Conservation (phyloP, 1,140 invertebrate genomes). For the Hyles euphorbiae region DNA sequence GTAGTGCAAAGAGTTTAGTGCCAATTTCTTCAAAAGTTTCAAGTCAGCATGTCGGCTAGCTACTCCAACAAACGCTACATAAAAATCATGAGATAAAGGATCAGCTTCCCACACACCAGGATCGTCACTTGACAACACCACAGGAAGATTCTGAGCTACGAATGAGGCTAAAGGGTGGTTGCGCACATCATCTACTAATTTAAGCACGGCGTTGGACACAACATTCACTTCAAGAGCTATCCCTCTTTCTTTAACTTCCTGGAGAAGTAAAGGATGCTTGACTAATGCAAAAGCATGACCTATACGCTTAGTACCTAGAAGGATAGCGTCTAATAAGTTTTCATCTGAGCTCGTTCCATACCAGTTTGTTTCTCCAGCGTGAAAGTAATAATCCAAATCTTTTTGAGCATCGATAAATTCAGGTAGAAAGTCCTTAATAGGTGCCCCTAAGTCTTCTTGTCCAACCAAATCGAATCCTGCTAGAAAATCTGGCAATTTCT, state of each 20-base stretch:
- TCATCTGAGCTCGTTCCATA: conserved; percentile 79
- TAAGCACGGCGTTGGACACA: conserved; percentile 86
- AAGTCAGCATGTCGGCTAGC: conserved; percentile 83
- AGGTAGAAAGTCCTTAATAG: conserved; percentile 78
- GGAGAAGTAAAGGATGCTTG: conserved; percentile 84
- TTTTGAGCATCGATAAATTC: conserved; percentile 71
- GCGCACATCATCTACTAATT: conserved; percentile 83
- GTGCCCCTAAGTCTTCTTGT: conserved; percentile 81
- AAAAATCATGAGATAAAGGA: conserved; percentile 87
- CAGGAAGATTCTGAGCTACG: conserved; percentile 78
- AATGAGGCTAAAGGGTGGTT: conserved; percentile 86
- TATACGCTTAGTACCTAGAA: conserved; percentile 83
- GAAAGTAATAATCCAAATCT: conserved; percentile 83
- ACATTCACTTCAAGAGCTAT: conserved; percentile 90
- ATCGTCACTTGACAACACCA: conserved; percentile 83
- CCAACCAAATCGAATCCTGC: conserved; percentile 87
- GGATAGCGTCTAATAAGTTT: conserved; percentile 86
- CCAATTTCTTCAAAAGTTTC: conserved; percentile 85
- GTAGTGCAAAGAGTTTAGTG: conserved; percentile 85
- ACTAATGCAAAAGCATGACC: conserved; percentile 80
- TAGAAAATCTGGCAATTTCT: conserved; percentile 76
- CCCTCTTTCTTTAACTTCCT: conserved; percentile 77
- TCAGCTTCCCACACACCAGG: conserved; percentile 85
- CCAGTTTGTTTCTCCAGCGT: conserved; percentile 90
- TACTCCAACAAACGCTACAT: conserved; percentile 87